Percentiles rank a stretch among this genome's conserved stretches.
phyloP scores from a whole-genome alignment of 1,140 invertebrate genomes.

The Drosophila tsacasi region DNA sequence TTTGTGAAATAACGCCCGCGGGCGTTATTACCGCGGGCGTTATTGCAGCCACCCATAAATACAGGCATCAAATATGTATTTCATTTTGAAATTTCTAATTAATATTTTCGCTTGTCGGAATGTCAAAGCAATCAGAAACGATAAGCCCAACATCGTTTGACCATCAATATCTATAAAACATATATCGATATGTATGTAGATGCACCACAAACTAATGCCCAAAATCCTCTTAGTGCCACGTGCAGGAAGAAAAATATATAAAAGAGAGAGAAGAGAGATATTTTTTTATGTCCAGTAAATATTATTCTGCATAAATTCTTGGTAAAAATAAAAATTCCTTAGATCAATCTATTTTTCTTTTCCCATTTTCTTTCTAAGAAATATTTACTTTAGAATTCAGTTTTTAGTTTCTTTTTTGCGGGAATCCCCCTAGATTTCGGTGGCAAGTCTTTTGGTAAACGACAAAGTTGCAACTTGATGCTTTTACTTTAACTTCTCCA shows the following conservation, averaged over 20 bases:
- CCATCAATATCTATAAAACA: not conserved
- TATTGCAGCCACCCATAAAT: too few species aligned
- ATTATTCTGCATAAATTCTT: not conserved
- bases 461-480: constrained; percentile 35
- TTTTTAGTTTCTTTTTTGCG: not conserved
- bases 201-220: not conserved
- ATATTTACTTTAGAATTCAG: not conserved
- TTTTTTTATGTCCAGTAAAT: constrained; percentile 1
- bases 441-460: constrained; percentile 25
- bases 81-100: constrained; percentile 11
- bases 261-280: not conserved
- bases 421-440: constrained; percentile 1
- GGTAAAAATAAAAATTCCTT: not conserved
- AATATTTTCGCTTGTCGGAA: constrained; percentile 9
- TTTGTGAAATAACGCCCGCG: too few species aligned
- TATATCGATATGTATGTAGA: too few species aligned
- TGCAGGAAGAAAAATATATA: not conserved
- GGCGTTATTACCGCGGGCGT: too few species aligned
- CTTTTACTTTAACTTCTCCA: constrained; percentile 9
- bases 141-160: not conserved
- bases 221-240: constrained; percentile 4
- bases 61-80: constrained; percentile 13
- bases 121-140: constrained; percentile 6
- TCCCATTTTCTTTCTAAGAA: not conserved
- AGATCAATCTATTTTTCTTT: not conserved